Evolutionary conservation across 2,888 invertebrate species (phyloP), one percentile per base, ranked within the genome.

Genomic region (Drosophila sordidula): DNA sequence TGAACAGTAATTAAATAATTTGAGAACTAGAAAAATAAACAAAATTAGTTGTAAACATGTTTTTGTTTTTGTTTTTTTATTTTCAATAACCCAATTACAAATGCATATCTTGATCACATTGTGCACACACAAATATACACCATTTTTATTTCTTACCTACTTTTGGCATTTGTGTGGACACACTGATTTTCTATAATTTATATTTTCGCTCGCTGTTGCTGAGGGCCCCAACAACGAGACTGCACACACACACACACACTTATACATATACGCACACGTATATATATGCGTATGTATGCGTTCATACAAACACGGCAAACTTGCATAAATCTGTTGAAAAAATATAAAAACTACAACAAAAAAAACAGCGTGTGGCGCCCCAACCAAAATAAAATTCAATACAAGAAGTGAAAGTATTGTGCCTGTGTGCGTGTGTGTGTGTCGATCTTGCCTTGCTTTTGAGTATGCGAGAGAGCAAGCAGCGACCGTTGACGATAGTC

Each of bases 321-420:
- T 71, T 85, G 86, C 86, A 85, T 82, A 87, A 77, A 87, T 84
- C 72, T 78, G 67, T 67, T 74, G 47, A 67, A 74, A 73, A 75
- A 58, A 67, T 67, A 65, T 58, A 75, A 67, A 69, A 67, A 55
- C 56, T 46, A 80, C 71, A 68, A 65, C 58, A 68, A 75, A 68
- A 70, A 72, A 73, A 80, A 59, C 55, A 61, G 56, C 64, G 70
- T 66, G 75, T 66, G 75, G 71, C 85, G 80, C 80, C 66, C 68
- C 62, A 78, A 70, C 66, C 68, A 55, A 87, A 81, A 85, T 70
- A 67, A 79, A 83, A 78, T 78, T 75, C 59, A 88, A 86, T 86
- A 80, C 81, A 87, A 89, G 89, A 85, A 85, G 85, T 85, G 85
- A 85, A 85, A 85, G 85, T 85, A 85, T 89, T 80, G 71, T 84